These are phyloP conservation scores for Sinella curviseta DNA, from an alignment of 1,140 invertebrate species.

Conservation along the genomic window DNA sequence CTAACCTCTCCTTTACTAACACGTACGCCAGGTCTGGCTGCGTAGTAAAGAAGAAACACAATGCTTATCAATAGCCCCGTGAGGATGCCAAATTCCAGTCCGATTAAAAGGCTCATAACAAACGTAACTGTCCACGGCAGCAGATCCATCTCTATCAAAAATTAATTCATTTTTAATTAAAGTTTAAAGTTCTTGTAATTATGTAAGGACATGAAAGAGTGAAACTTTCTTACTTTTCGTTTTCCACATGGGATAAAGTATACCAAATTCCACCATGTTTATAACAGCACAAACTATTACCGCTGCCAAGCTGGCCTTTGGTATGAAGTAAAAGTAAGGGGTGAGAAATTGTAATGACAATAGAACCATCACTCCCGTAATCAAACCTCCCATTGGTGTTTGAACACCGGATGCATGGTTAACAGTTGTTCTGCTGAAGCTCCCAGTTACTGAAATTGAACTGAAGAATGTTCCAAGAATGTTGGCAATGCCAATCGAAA, in stretches of 20 bases:
- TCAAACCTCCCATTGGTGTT: slow-evolving; percentile 66
- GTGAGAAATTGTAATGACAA: slow-evolving; percentile 71
- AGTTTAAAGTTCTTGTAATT: neutral
- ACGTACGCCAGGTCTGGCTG: slow-evolving; percentile 58
- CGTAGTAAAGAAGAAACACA: slow-evolving; percentile 79
- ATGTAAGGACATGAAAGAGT: neutral
- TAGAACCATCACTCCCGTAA: slow-evolving; percentile 67
- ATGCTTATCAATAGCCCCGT: slow-evolving; percentile 82
- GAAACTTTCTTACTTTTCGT: slow-evolving; percentile 75
- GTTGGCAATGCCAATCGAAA: slow-evolving; percentile 75
- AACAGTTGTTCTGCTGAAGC: slow-evolving; percentile 84
- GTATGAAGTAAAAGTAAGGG: slow-evolving; percentile 72
- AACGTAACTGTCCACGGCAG: slow-evolving; percentile 78
- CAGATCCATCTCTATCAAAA: slow-evolving; percentile 66
- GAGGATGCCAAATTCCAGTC: slow-evolving; percentile 86
- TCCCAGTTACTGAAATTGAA: slow-evolving; percentile 76
- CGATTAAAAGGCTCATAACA: slow-evolving; percentile 73
- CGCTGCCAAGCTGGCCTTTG: slow-evolving; percentile 72
- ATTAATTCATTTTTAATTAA: neutral
- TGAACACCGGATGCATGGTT: slow-evolving; percentile 89
- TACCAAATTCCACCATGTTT: slow-evolving; percentile 75
- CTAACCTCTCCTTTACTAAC: slow-evolving; percentile 57
- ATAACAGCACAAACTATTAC: slow-evolving; percentile 76
- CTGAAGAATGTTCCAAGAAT: slow-evolving; percentile 84
- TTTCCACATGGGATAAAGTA: slow-evolving; percentile 76